Conservation (phyloP, 2,113 vertebrate genomes). For the Cephalopholis sonnerati region DNA sequence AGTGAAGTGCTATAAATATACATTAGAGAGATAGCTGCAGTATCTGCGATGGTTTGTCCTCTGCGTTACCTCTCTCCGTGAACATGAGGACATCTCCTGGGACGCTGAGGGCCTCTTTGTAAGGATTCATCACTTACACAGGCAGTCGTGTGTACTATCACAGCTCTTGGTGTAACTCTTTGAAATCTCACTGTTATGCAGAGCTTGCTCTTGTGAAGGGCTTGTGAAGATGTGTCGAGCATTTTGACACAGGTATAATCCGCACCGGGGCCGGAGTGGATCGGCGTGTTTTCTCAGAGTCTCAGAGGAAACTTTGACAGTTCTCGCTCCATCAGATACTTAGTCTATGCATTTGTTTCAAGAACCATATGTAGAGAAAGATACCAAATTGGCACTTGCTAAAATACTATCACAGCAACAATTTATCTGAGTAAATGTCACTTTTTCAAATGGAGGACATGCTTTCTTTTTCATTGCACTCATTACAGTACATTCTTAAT, state of each 20-base stretch:
- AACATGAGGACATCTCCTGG: conserved; percentile 79
- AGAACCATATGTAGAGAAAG: conserved; percentile 11
- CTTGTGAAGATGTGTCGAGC: conserved; percentile 75
- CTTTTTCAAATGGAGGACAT: not conserved
- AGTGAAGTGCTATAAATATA: conserved; percentile 79
- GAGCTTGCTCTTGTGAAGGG: conserved; percentile 68
- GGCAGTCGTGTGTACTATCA: conserved; percentile 76
- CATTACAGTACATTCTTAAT: not conserved
- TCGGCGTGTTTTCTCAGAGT: conserved; percentile 48
- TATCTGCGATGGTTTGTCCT: conserved; percentile 72
- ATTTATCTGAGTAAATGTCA: conserved; percentile 1
- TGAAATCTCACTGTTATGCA: conserved; percentile 77
- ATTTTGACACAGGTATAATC: conserved; percentile 79
- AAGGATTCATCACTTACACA: conserved; percentile 78
- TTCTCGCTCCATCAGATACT: conserved; percentile 27
- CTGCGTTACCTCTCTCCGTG: conserved; percentile 75
- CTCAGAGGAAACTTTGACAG: conserved; percentile 68
- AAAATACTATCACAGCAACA: conserved; percentile 7
- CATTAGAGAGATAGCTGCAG: conserved; percentile 66
- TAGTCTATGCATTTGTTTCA: conserved; percentile 28
- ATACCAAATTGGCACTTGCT: conserved; percentile 15
- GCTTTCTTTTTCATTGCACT: not conserved
- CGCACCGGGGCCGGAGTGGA: conserved; percentile 59
- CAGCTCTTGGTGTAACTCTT: conserved; percentile 79
- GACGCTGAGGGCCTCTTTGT: conserved; percentile 79